A percentile compares a stretch with the other conserved stretches of the same genome.
These are phyloP conservation scores for Crotophaga sulcirostris DNA, from an alignment of 2,113 vertebrate genomes.

Conservation along the genomic window DNA sequence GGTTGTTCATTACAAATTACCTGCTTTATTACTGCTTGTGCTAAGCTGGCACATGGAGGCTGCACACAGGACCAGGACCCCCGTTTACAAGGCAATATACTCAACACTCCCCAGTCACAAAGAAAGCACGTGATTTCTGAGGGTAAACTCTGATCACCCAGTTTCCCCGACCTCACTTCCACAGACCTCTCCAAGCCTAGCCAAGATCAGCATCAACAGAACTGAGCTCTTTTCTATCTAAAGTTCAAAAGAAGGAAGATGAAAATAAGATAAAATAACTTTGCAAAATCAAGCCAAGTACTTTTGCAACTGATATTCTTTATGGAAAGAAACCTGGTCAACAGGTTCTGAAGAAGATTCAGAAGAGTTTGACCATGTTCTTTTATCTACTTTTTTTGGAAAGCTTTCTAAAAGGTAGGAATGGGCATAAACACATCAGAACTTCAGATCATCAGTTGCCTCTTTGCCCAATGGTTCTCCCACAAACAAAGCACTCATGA, in stretches of 20 bases:
- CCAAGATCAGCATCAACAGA: background rate
- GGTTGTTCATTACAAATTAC: background rate
- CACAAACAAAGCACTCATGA: background rate
- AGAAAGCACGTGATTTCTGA: background rate
- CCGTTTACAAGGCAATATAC: background rate
- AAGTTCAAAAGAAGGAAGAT: background rate
- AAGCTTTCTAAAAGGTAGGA: background rate
- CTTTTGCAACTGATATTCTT: background rate
- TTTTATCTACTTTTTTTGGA: background rate
- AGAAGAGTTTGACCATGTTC: background rate
- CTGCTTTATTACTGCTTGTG: background rate
- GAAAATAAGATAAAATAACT: background rate
- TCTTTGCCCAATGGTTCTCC: background rate
- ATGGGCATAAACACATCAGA: background rate
- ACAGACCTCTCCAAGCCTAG: background rate
- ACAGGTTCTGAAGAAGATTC: background rate
- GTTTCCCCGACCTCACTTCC: background rate
- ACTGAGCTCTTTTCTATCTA: background rate
- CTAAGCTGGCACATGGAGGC: background rate
- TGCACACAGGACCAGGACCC: background rate
- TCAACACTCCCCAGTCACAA: background rate
- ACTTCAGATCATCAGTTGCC: background rate
- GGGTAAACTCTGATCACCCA: rapidly evolving
- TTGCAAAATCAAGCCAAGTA: background rate
- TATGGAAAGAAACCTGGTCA: background rate